Percentiles rank a stretch among this genome's conserved stretches.
Conservation (phyloP, 2,113 vertebrate genomes). For the Gorsachius goisagi region DNA sequence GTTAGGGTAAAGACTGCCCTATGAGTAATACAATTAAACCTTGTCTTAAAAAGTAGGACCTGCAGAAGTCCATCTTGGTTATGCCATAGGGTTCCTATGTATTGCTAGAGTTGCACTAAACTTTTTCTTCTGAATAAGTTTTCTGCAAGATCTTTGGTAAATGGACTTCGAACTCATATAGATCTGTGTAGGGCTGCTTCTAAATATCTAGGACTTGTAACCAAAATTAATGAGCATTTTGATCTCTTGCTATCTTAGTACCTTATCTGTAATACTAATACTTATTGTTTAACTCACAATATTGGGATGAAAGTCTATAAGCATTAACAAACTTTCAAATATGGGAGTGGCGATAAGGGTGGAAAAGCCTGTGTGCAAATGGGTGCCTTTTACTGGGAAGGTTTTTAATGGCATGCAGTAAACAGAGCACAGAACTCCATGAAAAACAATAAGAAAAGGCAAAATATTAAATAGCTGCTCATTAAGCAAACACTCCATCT, state of each 20-base stretch:
- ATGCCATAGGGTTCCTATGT: neutral
- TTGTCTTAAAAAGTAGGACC: neutral
- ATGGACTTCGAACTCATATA: neutral
- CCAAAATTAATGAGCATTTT: neutral
- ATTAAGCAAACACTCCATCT: neutral
- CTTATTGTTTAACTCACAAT: neutral
- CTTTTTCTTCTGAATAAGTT: neutral
- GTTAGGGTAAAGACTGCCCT: neutral
- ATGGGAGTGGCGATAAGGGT: neutral
- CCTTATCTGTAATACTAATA: neutral
- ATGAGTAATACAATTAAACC: neutral
- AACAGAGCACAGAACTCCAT: neutral
- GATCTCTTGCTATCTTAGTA: neutral
- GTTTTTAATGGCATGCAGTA: neutral
- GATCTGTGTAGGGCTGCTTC: neutral
- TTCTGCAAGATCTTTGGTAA: neutral
- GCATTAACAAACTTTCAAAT: neutral
- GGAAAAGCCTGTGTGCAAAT: neutral
- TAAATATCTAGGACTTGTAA: neutral
- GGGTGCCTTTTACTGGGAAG: neutral
- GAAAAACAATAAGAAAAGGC: neutral
- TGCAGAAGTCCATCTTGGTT: neutral
- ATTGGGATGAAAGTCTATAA: neutral
- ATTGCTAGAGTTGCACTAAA: neutral
- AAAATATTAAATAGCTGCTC: neutral